Conservation (phyloP, 2,113 vertebrate genomes). For the Phylloscopus trochilus region DNA sequence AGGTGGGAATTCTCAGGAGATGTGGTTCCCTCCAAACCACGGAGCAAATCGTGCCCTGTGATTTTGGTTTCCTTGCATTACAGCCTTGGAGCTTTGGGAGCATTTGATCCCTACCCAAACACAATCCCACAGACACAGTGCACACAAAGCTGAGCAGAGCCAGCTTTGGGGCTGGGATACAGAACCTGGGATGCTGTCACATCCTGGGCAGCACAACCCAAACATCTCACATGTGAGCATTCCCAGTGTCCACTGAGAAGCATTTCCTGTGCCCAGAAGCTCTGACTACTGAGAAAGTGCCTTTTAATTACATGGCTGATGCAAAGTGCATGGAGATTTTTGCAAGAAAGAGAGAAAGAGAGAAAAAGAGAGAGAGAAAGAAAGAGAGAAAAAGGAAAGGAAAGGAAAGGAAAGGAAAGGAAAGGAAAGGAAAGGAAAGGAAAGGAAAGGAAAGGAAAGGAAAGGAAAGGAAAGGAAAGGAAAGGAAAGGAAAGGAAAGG, state of each 20-base stretch:
- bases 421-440: too few relatives aligned
- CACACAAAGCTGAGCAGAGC: neutral
- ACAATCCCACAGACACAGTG: neutral
- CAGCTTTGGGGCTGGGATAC: neutral
- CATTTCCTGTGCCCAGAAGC: neutral
- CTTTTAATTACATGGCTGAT: neutral
- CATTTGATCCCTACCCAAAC: neutral
- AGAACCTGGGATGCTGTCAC: neutral
- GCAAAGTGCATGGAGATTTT: neutral
- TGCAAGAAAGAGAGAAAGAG: too few relatives aligned
- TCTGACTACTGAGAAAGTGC: neutral
- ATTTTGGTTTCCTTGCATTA: conserved; percentile 54
- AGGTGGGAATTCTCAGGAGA: neutral
- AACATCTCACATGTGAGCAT: neutral
- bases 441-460: too few relatives aligned
- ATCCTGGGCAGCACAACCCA: neutral
- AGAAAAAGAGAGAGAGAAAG: too few relatives aligned
- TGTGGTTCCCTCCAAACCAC: conserved; percentile 55
- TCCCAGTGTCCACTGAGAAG: neutral
- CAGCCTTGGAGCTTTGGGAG: neutral
- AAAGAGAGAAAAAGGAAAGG: too few relatives aligned
- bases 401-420: too few relatives aligned
- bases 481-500: too few relatives aligned
- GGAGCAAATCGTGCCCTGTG: conserved; percentile 9
- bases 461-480: too few relatives aligned